Conservation (phyloP, 2,797 vertebrate genomes). For the Benthosema pterotum region DNA sequence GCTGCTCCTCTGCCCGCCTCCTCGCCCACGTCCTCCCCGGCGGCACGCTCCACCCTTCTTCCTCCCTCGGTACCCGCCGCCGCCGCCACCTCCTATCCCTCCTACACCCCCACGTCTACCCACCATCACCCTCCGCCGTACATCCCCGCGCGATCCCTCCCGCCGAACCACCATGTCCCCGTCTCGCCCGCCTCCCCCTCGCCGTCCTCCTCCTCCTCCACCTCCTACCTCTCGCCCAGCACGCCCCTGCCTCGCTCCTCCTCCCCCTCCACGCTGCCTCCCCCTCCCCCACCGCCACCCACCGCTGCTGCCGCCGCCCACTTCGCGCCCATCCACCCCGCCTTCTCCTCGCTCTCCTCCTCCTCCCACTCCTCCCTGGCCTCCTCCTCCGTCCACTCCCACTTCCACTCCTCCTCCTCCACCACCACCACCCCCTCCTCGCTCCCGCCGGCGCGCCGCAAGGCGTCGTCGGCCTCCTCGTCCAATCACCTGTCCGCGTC, state of each 20-base stretch:
- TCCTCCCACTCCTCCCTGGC: constrained; percentile 57
- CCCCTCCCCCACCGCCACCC: constrained; percentile 29
- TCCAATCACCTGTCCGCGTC: constrained; percentile 88
- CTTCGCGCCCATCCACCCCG: background rate
- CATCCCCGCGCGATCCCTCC: constrained; percentile 38
- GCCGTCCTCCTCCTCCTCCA: constrained; percentile 53
- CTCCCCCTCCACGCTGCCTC: constrained; percentile 27
- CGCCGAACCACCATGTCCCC: background rate
- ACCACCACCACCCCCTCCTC: constrained; percentile 45
- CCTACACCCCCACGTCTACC: constrained; percentile 26
- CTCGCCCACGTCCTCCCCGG: background rate
- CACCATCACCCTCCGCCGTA: constrained; percentile 38
- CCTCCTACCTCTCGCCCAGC: constrained; percentile 28
- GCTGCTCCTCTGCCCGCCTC: background rate
- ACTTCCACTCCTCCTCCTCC: constrained; percentile 38
- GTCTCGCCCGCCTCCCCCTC: constrained; percentile 13
- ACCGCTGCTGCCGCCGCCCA: background rate
- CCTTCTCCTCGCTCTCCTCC: constrained; percentile 7
- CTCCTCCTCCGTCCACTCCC: constrained; percentile 30
- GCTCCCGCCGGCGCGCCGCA: constrained; percentile 58
- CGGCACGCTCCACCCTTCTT: background rate
- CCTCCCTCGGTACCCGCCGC: constrained; percentile 21
- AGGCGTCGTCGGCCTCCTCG: constrained; percentile 49
- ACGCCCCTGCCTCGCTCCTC: constrained; percentile 24
- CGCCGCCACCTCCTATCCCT: constrained; percentile 19